phyloP scores from a whole-genome alignment of 2,888 invertebrate genomes.

The Mimumesa dahlbomi region DNA sequence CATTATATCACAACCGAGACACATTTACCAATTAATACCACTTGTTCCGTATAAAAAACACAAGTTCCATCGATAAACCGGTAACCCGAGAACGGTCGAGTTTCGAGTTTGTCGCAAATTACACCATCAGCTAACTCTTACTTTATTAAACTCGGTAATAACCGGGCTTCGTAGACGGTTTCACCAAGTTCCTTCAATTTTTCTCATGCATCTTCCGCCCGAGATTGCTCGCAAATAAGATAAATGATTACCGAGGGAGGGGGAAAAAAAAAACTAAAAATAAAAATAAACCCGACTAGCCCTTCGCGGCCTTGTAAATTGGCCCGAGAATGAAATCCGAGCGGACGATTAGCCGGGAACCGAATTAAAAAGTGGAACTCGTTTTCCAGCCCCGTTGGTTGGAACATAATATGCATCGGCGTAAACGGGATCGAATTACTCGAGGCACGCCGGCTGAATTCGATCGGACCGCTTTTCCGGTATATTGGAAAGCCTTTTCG shows the following conservation, averaged over 20 bases:
- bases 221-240: neutral
- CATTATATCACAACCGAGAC: no score
- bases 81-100: no score
- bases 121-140: neutral
- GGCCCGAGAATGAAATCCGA: neutral
- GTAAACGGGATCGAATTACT: slow-evolving; percentile 53
- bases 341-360: neutral
- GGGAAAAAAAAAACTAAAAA: no score
- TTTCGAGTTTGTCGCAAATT: slow-evolving; percentile 1
- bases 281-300: neutral
- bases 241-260: slow-evolving; percentile 9
- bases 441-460: slow-evolving; percentile 15
- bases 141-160: slow-evolving; percentile 1
- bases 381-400: neutral
- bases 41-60: no score
- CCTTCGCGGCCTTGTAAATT: neutral
- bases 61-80: no score
- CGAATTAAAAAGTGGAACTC: slow-evolving; percentile 1
- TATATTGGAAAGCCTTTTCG: slow-evolving; percentile 26
- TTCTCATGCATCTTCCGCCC: neutral
- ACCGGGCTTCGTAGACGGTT: no score
- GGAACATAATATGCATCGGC: slow-evolving; percentile 8
- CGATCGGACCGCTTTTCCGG: slow-evolving; percentile 4
- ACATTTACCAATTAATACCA: no score
- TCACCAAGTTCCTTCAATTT: neutral